A percentile compares a stretch with the other conserved stretches of the same genome.
Evolutionary conservation across 2,888 invertebrate genomes (phyloP).

Genomic region (Synergus itoensis): DNA sequence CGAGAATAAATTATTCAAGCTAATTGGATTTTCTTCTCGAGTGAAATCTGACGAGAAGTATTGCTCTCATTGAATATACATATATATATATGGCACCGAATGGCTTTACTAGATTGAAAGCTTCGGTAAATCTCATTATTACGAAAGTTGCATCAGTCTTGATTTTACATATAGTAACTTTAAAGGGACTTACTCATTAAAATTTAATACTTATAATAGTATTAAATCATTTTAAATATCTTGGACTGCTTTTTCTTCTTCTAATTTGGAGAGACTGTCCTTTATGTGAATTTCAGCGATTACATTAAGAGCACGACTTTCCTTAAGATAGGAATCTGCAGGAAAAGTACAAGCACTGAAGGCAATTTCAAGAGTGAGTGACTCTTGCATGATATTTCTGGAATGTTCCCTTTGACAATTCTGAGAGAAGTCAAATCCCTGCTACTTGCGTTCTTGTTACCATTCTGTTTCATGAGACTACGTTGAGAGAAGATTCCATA

Average conservation of each 20-base stretch:
- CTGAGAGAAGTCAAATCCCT: conserved; percentile 31
- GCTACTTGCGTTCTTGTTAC: conserved; percentile 16
- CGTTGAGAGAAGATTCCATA: conserved; percentile 18
- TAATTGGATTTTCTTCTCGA: conserved; percentile 65
- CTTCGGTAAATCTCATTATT: conserved; percentile 12
- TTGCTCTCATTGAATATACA: conserved; percentile 37
- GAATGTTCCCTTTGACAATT: conserved; percentile 53
- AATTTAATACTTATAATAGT: neutral
- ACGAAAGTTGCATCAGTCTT: neutral
- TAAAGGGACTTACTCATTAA: neutral
- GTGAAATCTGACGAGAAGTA: conserved; percentile 64
- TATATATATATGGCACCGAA: conserved; percentile 10
- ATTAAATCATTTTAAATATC: neutral
- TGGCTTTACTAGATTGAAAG: neutral
- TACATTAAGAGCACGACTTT: conserved; percentile 47
- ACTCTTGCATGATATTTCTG: conserved; percentile 46
- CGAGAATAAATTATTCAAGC: conserved; percentile 67
- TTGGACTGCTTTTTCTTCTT: neutral
- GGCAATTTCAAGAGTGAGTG: conserved; percentile 59
- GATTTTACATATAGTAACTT: neutral
- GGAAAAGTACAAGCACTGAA: conserved; percentile 51
- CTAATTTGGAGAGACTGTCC: neutral
- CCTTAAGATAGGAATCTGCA: conserved; percentile 46
- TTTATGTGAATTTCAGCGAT: conserved; percentile 44
- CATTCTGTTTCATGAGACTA: conserved; percentile 22